These are phyloP conservation scores for Parapristionchus giblindavisi DNA, from an alignment of 2,888 invertebrate species.

Conservation along the genomic window DNA sequence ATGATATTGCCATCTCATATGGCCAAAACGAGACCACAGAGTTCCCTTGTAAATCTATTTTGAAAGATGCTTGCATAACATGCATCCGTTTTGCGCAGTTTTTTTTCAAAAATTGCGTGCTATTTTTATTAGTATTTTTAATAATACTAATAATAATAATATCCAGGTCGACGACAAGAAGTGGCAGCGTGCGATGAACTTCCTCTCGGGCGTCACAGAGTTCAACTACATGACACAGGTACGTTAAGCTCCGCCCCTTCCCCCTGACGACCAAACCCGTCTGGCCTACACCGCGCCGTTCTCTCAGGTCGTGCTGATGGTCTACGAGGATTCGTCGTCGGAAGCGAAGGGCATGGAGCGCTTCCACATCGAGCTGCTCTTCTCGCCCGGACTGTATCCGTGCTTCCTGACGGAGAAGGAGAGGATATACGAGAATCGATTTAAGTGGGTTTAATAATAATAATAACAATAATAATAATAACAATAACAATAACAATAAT, in stretches of 20 bases:
- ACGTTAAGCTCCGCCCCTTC: slow-evolving; percentile 73
- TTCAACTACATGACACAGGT: slow-evolving; percentile 99
- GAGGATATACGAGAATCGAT: slow-evolving; percentile 76
- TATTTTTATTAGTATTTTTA: no score
- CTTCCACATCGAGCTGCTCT: slow-evolving; percentile 97
- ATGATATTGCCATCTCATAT: no score
- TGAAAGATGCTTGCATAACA: no score
- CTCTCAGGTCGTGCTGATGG: slow-evolving; percentile 85
- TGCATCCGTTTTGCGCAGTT: no score
- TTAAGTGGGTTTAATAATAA: slow-evolving; percentile 87
- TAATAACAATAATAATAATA: slow-evolving; percentile 72
- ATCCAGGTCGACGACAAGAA: slow-evolving; percentile 88
- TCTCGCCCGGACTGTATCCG: slow-evolving; percentile 85
- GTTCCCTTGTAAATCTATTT: no score
- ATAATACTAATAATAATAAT: no score
- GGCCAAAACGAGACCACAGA: no score
- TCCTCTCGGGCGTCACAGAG: slow-evolving; percentile 95
- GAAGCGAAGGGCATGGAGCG: slow-evolving; percentile 75
- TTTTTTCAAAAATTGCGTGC: no score
- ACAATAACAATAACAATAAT: no score
- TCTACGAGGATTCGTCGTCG: slow-evolving; percentile 94
- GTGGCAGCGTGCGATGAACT: slow-evolving; percentile 98
- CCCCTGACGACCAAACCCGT: not conserved
- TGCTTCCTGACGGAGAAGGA: slow-evolving; percentile 69
- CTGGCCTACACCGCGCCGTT: not conserved